phyloP scores from a whole-genome alignment of 2,797 vertebrate species.

The Coluber constrictor region DNA sequence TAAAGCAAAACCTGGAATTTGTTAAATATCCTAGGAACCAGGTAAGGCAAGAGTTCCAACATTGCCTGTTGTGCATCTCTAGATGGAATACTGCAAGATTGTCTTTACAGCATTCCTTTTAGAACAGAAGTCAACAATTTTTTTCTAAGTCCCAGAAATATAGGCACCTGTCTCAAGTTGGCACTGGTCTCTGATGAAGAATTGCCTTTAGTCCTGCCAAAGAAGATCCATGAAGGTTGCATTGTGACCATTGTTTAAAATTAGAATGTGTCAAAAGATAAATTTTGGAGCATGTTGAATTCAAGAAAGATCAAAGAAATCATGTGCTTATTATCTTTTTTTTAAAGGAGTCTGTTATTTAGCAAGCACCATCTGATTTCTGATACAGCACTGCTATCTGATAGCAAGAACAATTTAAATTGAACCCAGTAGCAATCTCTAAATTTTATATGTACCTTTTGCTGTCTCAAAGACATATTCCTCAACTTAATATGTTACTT shows the following conservation, averaged over 20 bases:
- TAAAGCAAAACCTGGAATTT: not conserved
- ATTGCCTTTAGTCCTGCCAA: not conserved
- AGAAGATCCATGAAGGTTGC: not conserved
- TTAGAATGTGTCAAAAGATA: not conserved
- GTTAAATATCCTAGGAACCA: not conserved
- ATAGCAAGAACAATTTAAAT: constrained; percentile 14
- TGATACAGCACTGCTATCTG: constrained; percentile 26
- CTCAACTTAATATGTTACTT: constrained; percentile 34
- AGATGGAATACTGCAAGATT: not conserved
- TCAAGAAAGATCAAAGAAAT: constrained; percentile 15
- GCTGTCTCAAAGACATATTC: constrained; percentile 25
- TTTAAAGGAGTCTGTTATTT: not conserved
- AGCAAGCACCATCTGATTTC: constrained; percentile 34
- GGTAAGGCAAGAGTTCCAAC: not conserved
- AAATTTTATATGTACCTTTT: constrained; percentile 35
- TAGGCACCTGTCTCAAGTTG: not conserved
- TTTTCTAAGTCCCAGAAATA: not conserved
- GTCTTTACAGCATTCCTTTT: not conserved
- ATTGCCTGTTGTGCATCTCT: not conserved
- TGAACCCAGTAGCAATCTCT: constrained; percentile 31
- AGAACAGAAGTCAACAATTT: not conserved
- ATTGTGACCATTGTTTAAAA: not conserved
- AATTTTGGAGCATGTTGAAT: constrained; percentile 14
- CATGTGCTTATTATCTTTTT: not conserved
- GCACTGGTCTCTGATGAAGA: not conserved